These are phyloP conservation scores for Lamellibrachia luymesi DNA, from an alignment of 1,140 invertebrate species.

Conservation along the genomic window DNA sequence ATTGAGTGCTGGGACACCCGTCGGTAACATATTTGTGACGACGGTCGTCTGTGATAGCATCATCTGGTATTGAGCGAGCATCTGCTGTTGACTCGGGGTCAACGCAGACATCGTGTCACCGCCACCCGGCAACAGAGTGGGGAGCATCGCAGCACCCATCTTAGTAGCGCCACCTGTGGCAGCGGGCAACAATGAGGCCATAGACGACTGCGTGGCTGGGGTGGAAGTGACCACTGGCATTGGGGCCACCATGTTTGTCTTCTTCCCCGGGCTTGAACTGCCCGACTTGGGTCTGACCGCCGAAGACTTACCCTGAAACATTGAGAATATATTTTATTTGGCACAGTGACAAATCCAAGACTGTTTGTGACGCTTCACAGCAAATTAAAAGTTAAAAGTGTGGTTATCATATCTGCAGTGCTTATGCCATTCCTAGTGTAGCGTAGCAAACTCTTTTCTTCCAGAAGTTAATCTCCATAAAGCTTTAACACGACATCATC, in stretches of 20 bases:
- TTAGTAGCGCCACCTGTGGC: not conserved
- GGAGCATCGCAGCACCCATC: not conserved
- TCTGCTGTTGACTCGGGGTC: not conserved
- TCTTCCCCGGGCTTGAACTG: not conserved
- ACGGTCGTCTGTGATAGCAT: not conserved
- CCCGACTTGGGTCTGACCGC: not conserved
- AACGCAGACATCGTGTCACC: not conserved
- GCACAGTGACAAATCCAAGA: too few species aligned
- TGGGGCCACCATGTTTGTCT: not conserved
- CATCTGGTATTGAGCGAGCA: not conserved
- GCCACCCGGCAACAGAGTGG: not conserved
- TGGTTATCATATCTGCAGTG: not conserved
- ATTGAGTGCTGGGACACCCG: not conserved
- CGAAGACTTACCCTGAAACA: not conserved
- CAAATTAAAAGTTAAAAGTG: too few species aligned
- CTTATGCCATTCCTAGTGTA: not conserved
- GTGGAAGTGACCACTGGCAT: not conserved
- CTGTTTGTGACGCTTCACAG: too few species aligned
- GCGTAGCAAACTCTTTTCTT: too few species aligned
- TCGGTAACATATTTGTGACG: not conserved
- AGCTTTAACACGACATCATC: not conserved
- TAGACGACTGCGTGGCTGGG: not conserved
- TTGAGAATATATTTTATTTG: too few species aligned
- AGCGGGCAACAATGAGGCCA: not conserved
- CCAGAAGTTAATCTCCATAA: too few species aligned